Percentiles rank a stretch among this genome's conserved stretches.
Conservation (phyloP, 1,140 invertebrate species). For the Lordiphosa stackelbergi region DNA sequence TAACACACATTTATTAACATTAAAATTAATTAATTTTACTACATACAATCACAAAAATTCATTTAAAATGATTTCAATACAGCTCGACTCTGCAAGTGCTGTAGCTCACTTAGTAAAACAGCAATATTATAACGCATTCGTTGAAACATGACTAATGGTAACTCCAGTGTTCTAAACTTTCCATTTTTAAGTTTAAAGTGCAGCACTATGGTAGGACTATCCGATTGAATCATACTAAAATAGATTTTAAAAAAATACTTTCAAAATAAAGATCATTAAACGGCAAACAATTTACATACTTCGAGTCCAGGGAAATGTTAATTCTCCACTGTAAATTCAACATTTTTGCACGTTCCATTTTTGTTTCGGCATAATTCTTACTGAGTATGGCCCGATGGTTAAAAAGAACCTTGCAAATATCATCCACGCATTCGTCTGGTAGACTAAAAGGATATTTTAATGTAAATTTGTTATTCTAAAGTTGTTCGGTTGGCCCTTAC, state of each 20-base stretch:
- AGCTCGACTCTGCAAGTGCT: slow-evolving; percentile 60
- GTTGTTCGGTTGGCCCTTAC: slow-evolving; percentile 17
- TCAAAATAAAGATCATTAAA: neutral
- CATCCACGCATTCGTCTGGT: slow-evolving; percentile 64
- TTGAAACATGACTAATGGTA: slow-evolving; percentile 73
- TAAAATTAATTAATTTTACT: neutral
- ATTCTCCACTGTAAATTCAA: slow-evolving; percentile 74
- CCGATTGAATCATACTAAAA: slow-evolving; percentile 42
- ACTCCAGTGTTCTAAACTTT: slow-evolving; percentile 62
- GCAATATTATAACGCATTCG: slow-evolving; percentile 69
- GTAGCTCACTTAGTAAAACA: slow-evolving; percentile 65
- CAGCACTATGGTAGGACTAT: slow-evolving; percentile 66
- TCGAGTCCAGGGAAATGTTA: slow-evolving; percentile 63
- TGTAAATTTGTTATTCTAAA: neutral
- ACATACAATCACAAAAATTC: neutral
- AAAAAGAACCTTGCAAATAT: slow-evolving; percentile 67
- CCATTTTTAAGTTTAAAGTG: slow-evolving; percentile 68
- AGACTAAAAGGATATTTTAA: slow-evolving; percentile 30
- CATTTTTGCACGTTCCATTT: slow-evolving; percentile 63
- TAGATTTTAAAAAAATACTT: neutral
- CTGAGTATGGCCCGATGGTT: slow-evolving; percentile 68
- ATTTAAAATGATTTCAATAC: slow-evolving; percentile 44
- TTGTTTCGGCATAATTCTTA: slow-evolving; percentile 66
- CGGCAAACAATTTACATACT: slow-evolving; percentile 34
- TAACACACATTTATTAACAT: neutral